Percentiles rank a stretch among this genome's conserved stretches.
Conservation (phyloP, 2,113 vertebrate genomes). For the Petrocephalus zakoni region DNA sequence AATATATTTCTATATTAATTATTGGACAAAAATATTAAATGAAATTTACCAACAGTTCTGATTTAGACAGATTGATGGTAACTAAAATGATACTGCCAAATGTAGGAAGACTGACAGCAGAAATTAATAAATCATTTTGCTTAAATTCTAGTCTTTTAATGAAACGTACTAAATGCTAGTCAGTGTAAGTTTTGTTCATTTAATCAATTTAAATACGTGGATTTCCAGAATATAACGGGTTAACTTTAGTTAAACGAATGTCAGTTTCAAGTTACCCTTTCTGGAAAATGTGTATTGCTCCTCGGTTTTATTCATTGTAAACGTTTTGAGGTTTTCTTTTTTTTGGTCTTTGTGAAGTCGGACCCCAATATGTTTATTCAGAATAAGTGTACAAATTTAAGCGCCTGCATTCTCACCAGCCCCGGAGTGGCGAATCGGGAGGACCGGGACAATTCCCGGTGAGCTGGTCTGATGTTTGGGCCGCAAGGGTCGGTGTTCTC, state of each 20-base stretch:
- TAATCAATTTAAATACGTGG: not conserved
- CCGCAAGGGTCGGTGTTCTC: no score
- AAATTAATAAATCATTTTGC: not conserved
- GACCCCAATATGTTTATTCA: no score
- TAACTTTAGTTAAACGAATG: not conserved
- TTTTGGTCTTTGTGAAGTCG: no score
- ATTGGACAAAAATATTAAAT: no score
- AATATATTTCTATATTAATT: no score
- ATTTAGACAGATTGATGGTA: not conserved
- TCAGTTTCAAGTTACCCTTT: not conserved
- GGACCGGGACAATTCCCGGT: no score
- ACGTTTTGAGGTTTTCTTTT: not conserved
- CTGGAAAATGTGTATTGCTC: not conserved
- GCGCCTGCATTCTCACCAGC: no score
- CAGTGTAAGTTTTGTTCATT: not conserved
- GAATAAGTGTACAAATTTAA: no score
- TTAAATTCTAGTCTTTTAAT: not conserved
- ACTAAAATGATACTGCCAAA: not conserved
- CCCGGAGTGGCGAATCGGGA: no score
- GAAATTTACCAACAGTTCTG: no score
- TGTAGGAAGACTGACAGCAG: not conserved
- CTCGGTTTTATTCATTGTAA: slow-evolving; percentile 2
- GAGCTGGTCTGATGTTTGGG: no score
- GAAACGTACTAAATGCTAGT: not conserved
- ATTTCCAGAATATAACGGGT: not conserved